These are phyloP conservation scores for Drepanosiphum platanoidis DNA, from an alignment of 2,888 invertebrate species.

Conservation along the genomic window DNA sequence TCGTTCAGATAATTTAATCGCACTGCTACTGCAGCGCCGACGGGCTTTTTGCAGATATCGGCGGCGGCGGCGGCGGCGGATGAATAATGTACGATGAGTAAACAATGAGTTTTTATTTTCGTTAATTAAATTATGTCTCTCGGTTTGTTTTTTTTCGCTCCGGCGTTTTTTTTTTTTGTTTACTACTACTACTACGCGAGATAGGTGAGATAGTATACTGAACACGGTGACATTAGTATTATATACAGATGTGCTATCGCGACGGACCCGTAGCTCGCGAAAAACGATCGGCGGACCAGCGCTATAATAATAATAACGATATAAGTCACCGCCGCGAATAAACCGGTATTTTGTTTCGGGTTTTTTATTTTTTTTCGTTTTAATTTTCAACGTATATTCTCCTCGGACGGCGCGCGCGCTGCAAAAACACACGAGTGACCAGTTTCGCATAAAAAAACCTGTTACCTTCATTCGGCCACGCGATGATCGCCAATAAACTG, in stretches of 20 bases:
- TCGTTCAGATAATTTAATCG: background rate
- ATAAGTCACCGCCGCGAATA: background rate
- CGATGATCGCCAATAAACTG: conserved; percentile 37
- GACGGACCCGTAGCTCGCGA: background rate
- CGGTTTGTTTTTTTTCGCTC: background rate
- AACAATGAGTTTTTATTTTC: background rate
- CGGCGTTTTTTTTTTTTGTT: background rate
- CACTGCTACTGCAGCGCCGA: background rate
- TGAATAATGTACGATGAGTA: background rate
- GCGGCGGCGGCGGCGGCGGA: no score
- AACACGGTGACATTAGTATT: no score
- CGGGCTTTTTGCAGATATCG: background rate
- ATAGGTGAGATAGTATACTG: no score
- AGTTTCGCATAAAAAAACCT: conserved; percentile 32
- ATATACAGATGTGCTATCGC: background rate
- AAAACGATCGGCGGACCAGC: background rate
- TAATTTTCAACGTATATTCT: background rate
- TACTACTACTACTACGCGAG: no score
- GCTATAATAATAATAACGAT: no score
- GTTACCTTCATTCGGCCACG: conserved; percentile 30
- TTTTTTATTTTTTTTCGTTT: no score
- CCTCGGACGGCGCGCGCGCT: conserved; percentile 21
- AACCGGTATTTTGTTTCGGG: conserved; percentile 4
- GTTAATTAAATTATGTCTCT: background rate
- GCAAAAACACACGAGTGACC: conserved; percentile 35